These are phyloP conservation scores for Sphyrna mokarran DNA, from an alignment of 2,113 vertebrate genomes.

Conservation along the genomic window DNA sequence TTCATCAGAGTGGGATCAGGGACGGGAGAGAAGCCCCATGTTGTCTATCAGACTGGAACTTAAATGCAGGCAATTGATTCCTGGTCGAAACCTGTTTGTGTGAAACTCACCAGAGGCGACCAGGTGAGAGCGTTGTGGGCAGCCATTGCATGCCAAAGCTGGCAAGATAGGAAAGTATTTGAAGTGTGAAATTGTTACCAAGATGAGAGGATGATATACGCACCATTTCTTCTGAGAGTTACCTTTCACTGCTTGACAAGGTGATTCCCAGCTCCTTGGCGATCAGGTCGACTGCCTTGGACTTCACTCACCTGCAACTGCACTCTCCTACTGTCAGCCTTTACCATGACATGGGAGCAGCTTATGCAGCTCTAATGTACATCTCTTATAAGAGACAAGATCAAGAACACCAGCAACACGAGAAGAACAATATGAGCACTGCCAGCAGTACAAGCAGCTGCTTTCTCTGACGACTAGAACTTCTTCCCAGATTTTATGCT, in stretches of 20 bases:
- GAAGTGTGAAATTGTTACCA: background rate
- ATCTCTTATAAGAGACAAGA: background rate
- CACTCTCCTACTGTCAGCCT: background rate
- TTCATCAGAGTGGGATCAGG: background rate
- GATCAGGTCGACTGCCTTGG: background rate
- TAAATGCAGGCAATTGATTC: background rate
- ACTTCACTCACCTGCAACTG: background rate
- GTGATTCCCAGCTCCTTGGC: background rate
- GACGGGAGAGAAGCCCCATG: no score
- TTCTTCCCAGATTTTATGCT: background rate
- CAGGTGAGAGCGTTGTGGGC: background rate
- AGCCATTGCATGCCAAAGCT: background rate
- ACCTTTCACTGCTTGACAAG: background rate
- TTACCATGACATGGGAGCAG: background rate
- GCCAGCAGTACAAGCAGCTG: background rate
- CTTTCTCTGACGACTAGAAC: background rate
- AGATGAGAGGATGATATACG: background rate
- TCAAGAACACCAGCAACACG: background rate
- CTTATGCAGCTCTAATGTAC: background rate
- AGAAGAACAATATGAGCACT: background rate
- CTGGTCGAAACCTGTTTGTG: background rate
- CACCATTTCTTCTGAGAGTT: background rate
- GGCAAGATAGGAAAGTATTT: background rate
- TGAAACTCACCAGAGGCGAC: background rate
- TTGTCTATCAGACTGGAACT: background rate